These are phyloP conservation scores for Epistrophella euchroma DNA, from an alignment of 2,888 invertebrate genomes.

Conservation along the genomic window DNA sequence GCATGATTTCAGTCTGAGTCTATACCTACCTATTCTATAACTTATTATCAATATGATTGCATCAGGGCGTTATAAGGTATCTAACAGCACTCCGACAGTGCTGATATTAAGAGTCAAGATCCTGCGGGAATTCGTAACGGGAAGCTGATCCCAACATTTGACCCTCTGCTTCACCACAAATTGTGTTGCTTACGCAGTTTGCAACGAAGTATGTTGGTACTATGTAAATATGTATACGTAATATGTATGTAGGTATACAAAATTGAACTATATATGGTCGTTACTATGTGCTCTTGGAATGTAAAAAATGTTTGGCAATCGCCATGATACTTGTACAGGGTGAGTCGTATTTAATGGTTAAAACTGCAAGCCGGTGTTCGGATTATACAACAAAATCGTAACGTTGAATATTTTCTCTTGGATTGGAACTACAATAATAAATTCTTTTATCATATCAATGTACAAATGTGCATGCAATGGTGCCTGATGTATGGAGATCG, in stretches of 20 bases:
- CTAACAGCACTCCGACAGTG: background rate
- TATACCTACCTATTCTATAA: background rate
- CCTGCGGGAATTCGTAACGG: conserved; percentile 7
- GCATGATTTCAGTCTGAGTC: conserved; percentile 11
- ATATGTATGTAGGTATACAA: background rate
- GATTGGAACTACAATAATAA: too few species aligned
- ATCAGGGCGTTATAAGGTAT: conserved; percentile 23
- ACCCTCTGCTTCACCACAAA: background rate
- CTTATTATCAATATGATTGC: conserved; percentile 29
- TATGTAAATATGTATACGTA: too few species aligned
- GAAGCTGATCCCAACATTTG: background rate
- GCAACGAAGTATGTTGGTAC: background rate
- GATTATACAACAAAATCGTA: too few species aligned
- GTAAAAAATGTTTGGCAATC: background rate
- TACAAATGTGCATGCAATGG: too few species aligned
- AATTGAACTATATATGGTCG: background rate
- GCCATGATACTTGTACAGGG: background rate
- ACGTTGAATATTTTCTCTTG: too few species aligned
- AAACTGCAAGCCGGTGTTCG: background rate
- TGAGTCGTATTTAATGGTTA: background rate
- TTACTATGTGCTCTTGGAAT: background rate
- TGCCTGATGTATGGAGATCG: too few species aligned
- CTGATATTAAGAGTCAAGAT: background rate
- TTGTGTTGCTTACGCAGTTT: background rate
- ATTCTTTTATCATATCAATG: too few species aligned